Percentiles rank a stretch among this genome's conserved stretches.
Conservation (phyloP, 2,888 invertebrate species). For the Xestia ashworthii region DNA sequence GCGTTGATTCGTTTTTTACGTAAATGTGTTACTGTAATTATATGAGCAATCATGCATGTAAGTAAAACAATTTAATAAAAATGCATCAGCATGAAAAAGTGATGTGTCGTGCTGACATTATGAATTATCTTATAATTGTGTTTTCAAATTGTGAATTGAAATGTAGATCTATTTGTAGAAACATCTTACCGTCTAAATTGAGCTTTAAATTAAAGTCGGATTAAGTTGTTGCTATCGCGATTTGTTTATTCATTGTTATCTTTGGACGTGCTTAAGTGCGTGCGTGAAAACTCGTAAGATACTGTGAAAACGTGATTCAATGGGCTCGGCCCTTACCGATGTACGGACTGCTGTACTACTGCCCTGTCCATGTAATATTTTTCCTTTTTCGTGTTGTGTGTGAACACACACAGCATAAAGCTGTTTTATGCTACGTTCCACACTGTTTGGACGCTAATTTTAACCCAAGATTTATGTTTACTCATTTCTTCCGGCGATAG, state of each 20-base stretch:
- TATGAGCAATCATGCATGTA: constrained; percentile 53
- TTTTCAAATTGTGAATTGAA: constrained; percentile 21
- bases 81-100: constrained; percentile 34
- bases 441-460: constrained; percentile 79
- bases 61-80: constrained; percentile 45
- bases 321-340: constrained; percentile 26
- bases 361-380: constrained; percentile 60
- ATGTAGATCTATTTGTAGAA: neutral
- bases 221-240: constrained; percentile 6
- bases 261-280: constrained; percentile 60
- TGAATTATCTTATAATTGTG: constrained; percentile 13
- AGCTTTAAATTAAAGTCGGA: constrained; percentile 11
- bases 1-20: constrained; percentile 40
- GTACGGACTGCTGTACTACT: constrained; percentile 9
- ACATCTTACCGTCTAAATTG: neutral
- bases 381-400: constrained; percentile 67
- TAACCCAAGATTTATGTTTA: constrained; percentile 79
- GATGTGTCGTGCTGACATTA: constrained; percentile 41
- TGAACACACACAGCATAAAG: constrained; percentile 59
- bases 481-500: constrained; percentile 79
- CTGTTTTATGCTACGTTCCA: constrained; percentile 54
- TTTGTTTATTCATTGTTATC: constrained; percentile 59
- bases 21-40: constrained; percentile 40
- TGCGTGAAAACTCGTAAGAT: constrained; percentile 56
- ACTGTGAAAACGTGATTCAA: constrained; percentile 63